Evolutionary conservation across 2,888 invertebrate species (phyloP).

Genomic region (Ariolimax columbianus): DNA sequence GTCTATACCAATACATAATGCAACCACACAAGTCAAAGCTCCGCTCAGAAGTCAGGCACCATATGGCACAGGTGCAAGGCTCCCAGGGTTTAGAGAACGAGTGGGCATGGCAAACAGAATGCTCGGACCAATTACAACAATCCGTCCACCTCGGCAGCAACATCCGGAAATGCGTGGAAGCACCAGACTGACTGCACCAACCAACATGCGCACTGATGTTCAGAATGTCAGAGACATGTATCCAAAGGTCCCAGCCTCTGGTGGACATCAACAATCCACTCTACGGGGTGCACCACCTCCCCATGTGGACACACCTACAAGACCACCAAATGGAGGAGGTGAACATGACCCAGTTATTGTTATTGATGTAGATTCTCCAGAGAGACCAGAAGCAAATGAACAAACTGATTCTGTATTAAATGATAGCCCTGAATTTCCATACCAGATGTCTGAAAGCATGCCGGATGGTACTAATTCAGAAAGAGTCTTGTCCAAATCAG

Average conservation of each 20-base stretch:
- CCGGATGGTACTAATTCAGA: background rate
- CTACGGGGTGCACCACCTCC: background rate
- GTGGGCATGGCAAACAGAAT: background rate
- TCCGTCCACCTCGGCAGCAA: background rate
- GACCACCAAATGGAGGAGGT: background rate
- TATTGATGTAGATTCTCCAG: slow-evolving; percentile 44
- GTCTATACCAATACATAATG: background rate
- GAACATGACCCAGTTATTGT: slow-evolving; percentile 41
- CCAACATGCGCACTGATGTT: background rate
- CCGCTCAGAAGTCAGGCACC: slow-evolving; percentile 10
- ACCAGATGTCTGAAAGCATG: background rate
- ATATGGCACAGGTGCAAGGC: background rate
- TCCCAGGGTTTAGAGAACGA: background rate
- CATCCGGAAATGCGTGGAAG: background rate
- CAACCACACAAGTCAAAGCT: background rate
- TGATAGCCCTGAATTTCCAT: background rate
- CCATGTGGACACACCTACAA: background rate
- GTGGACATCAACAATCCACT: background rate
- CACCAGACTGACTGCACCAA: background rate
- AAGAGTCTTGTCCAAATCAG: background rate
- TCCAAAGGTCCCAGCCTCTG: background rate
- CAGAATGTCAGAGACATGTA: slow-evolving; percentile 8
- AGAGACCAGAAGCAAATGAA: background rate
- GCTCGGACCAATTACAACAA: background rate
- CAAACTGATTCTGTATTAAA: background rate